Conservation (phyloP, 2,797 vertebrate genomes). For the Eulemur coronatus region DNA sequence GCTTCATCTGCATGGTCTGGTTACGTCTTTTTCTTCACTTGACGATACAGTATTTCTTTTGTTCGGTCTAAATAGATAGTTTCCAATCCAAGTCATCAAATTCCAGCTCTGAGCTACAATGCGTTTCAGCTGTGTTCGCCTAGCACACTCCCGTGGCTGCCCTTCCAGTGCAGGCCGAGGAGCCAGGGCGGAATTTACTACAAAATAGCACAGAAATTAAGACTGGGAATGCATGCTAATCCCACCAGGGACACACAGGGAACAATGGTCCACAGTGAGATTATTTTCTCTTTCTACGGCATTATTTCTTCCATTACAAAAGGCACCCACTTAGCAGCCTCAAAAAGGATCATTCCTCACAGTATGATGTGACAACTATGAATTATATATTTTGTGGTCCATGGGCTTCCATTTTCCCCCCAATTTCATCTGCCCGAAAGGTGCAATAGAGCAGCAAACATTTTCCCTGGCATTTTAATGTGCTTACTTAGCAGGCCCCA, state of each 20-base stretch:
- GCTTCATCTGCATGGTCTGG: not conserved
- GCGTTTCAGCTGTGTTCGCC: not conserved
- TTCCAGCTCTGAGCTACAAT: not conserved
- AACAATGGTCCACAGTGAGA: not conserved
- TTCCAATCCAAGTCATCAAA: not conserved
- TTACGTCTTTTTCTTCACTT: not conserved
- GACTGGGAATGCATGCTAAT: not conserved
- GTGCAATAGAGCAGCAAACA: conserved; percentile 41
- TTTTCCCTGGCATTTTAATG: conserved; percentile 8
- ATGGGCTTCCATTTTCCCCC: not conserved
- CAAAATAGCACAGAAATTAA: not conserved
- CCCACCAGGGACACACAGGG: rapidly evolving
- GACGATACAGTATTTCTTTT: not conserved
- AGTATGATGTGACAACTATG: conserved; percentile 22
- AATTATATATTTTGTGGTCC: not conserved
- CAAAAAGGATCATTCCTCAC: not conserved
- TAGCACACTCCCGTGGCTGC: not conserved
- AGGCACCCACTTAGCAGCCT: not conserved
- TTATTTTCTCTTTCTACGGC: not conserved
- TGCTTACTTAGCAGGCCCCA: not conserved
- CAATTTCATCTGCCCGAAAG: conserved; percentile 51
- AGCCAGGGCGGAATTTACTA: not conserved
- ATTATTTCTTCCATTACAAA: not conserved
- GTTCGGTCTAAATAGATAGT: not conserved
- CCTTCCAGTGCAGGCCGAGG: not conserved